Percentiles rank a stretch among this genome's conserved stretches.
Conservation (phyloP, 2,888 invertebrate genomes). For the Amblyjoppa fuscipennis region DNA sequence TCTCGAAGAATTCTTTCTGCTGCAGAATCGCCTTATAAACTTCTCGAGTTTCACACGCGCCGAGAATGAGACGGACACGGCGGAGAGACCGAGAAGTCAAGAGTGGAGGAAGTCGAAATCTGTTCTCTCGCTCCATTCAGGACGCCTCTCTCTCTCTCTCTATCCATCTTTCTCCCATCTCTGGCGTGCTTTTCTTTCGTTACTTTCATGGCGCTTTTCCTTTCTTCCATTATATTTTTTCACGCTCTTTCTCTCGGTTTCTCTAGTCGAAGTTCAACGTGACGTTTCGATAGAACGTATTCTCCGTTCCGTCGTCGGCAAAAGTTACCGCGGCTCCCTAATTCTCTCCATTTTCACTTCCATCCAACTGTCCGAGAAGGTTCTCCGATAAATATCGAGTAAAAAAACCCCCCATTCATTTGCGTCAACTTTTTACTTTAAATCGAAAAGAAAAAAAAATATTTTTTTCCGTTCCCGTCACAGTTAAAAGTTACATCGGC, state of each 20-base stretch:
- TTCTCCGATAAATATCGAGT: not conserved
- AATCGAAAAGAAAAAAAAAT: not conserved
- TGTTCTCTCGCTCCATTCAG: constrained; percentile 52
- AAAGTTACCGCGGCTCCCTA: constrained; percentile 50
- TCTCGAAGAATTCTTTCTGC: constrained; percentile 56
- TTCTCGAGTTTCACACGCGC: constrained; percentile 64
- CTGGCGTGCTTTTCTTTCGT: constrained; percentile 53
- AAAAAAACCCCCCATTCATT: not conserved
- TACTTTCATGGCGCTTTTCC: constrained; percentile 46
- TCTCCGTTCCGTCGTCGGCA: constrained; percentile 18
- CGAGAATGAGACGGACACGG: constrained; percentile 32
- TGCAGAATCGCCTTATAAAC: constrained; percentile 66
- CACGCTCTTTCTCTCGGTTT: not conserved
- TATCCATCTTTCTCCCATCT: constrained; percentile 34
- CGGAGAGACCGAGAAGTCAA: constrained; percentile 21
- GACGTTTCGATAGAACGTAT: constrained; percentile 44
- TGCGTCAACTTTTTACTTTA: constrained; percentile 31
- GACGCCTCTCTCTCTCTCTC: constrained; percentile 34
- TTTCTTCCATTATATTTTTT: constrained; percentile 27
- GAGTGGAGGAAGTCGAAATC: constrained; percentile 56
- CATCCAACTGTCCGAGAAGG: not conserved
- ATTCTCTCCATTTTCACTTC: constrained; percentile 60
- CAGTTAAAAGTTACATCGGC: not conserved
- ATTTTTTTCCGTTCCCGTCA: not conserved
- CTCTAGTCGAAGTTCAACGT: constrained; percentile 25